Evolutionary conservation across 23 tunicate genomes (phyloP).

Genomic region (Aplidium turbinatum): DNA sequence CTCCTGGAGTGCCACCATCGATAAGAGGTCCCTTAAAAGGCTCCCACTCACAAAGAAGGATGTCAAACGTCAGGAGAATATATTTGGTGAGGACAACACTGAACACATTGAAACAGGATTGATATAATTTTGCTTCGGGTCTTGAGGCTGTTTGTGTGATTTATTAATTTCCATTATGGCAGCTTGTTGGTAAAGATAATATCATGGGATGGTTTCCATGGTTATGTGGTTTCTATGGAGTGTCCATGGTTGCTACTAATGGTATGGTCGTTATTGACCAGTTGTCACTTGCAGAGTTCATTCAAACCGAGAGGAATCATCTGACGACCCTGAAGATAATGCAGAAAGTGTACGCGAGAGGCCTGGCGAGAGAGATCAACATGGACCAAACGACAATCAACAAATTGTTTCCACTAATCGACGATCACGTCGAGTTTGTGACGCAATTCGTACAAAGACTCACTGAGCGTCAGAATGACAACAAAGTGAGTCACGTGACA

Average conservation of each 20-base stretch:
- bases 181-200: neutral
- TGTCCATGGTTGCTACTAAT: too few species aligned
- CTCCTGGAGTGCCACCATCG: too few species aligned
- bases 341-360: constrained; percentile 75
- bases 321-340: constrained; percentile 67
- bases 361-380: constrained; percentile 60
- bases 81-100: constrained; percentile 73
- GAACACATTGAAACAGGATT: neutral
- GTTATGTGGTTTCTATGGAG: too few species aligned
- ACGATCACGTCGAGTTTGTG: constrained; percentile 73
- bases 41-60: constrained; percentile 73
- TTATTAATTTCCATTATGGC: neutral
- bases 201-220: neutral
- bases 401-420: constrained; percentile 78
- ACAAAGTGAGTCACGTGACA: constrained; percentile 49
- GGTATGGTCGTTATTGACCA: too few species aligned
- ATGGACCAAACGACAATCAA: constrained; percentile 50
- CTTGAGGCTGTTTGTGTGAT: neutral
- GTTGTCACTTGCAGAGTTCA: constrained; percentile 71
- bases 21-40: constrained; percentile 64
- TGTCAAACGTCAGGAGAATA: constrained; percentile 84
- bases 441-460: constrained; percentile 56
- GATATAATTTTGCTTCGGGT: neutral
- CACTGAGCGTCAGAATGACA: constrained; percentile 53
- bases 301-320: constrained; percentile 82